Base-by-base conservation (phyloP, 35 echinoderm and acorn worm genomes). In the Strongylocentrotus purpuratus region DNA sequence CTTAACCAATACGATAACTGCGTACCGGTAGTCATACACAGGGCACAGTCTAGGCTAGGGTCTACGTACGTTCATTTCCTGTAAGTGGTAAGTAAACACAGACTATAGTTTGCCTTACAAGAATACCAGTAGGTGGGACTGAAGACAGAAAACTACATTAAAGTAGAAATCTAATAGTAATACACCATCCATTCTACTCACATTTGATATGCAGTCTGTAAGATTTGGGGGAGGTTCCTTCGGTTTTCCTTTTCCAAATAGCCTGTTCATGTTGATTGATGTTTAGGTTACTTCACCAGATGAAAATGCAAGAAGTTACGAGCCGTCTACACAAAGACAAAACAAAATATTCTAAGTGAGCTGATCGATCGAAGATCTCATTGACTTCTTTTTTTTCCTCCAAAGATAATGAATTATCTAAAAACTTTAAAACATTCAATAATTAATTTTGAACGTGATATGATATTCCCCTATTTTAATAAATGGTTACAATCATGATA, bases 211-310 rank as follows among this genome's bases (percentile, higher is more conserved):
- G 94, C 95, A 96, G 94, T 98, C 95, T 35, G 32, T 48, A 14
- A 98, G 87, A 96, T 95, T 98, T 45, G 97, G 95, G 32, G 97
- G 97, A 46, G 97, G 97, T 86, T 33, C 97, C 60, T 98, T 98
- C 1, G 95, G 85, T 88, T 96, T 98, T 95, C 94, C 86, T 86
- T 86, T 94, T 94, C 97, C 97, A 95, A 98, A 98, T 47, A 98
- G 58, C 31, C 97, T 91, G 94, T 98, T 98, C 97, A 98, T 98
- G 33, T 96, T 96, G 92, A 25, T 8, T 94, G 61, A 70, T 70
- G 61, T 70, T 70, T 6, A 25, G 61, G 25, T 1, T 5, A 25
- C 20, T 70, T 70, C 22, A 70, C 17, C 0, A 70, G 22, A 70
- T 70, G 14, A 70, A 50, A 50, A 50, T 50, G 48, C 48, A 50